Percentiles rank a stretch among this genome's conserved stretches.
phyloP scores from a whole-genome alignment of 2,113 vertebrate genomes.

The Pan troglodytes region NHGRI_mPanTro3-v2.1_pri NC_086015.1:88777001-88777500 shows the following conservation, averaged over 20 bases:
- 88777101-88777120: not conserved
- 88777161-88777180: not conserved
- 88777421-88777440: conserved; percentile 45
- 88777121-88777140: not conserved
- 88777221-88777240: not conserved
- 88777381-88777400: conserved; percentile 63
- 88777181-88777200: not conserved
- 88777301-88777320: conserved; percentile 50
- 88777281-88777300: not conserved
- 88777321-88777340: conserved; percentile 47
- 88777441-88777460: conserved; percentile 56
- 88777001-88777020: conserved; percentile 11
- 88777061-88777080: not conserved
- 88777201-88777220: not conserved
- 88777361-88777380: conserved; percentile 58
- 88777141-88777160: not conserved
- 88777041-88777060: not conserved
- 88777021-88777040: not conserved
- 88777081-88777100: not conserved
- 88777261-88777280: conserved; percentile 16
- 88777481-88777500: conserved; percentile 58
- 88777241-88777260: not conserved
- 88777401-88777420: conserved; percentile 55
- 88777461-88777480: conserved; percentile 57
- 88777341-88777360: conserved; percentile 70